Percentiles rank a stretch among this genome's conserved stretches.
These are phyloP conservation scores for Portunus trituberculatus DNA, from an alignment of 1,140 invertebrate species.

Conservation along the genomic window DNA sequence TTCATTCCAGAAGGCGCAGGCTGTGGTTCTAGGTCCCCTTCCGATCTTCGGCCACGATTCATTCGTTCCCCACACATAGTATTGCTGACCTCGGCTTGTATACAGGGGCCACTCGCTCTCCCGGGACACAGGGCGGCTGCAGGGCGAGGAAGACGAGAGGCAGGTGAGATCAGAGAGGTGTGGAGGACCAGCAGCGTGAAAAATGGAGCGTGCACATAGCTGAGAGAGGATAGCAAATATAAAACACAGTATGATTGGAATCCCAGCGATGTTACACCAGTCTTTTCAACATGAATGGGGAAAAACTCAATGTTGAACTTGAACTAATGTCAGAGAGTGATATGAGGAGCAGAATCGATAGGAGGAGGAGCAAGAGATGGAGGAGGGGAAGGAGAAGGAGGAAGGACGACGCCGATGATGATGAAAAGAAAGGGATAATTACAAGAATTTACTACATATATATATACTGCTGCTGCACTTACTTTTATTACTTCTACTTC, in stretches of 20 bases:
- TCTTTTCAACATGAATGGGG: not conserved
- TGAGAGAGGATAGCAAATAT: not conserved
- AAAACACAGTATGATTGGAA: not conserved
- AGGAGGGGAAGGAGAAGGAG: not conserved
- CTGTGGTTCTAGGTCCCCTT: constrained; percentile 89
- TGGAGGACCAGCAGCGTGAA: not conserved
- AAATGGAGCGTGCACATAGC: not conserved
- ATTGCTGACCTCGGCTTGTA: constrained; percentile 90
- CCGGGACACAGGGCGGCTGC: constrained; percentile 51
- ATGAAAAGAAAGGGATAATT: not conserved
- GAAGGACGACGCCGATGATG: not conserved
- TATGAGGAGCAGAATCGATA: not conserved
- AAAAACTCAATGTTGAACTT: not conserved
- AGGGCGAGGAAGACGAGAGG: not conserved
- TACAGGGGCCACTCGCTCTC: constrained; percentile 94
- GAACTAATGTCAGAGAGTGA: not conserved
- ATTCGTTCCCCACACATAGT: constrained; percentile 89
- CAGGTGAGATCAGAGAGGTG: not conserved
- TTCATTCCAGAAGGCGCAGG: constrained; percentile 97
- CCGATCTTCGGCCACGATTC: constrained; percentile 86
- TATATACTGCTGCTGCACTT: not conserved
- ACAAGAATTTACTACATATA: not conserved
- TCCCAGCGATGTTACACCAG: not conserved
- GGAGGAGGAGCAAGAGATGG: not conserved
- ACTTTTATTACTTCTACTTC: not conserved